Conservation (phyloP, 1,140 invertebrate species). For the Mactra quadrangularis region DNA sequence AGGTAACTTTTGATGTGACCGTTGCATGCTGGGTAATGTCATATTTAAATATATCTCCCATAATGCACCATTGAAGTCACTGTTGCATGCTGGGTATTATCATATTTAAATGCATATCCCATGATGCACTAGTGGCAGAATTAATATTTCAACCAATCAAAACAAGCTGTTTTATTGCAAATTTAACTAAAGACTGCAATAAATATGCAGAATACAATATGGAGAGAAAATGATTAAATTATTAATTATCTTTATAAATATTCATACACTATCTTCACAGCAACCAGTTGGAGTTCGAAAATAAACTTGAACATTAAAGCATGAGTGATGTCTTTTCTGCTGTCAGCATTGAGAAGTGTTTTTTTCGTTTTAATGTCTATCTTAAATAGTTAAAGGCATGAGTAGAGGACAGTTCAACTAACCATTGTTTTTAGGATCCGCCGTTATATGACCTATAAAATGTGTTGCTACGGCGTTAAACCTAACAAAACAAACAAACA, state of each 20-base stretch:
- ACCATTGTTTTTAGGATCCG: too few relatives aligned
- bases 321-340: too few relatives aligned
- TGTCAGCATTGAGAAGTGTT: too few relatives aligned
- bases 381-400: too few relatives aligned
- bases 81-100: slow-evolving; percentile 14
- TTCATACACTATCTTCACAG: slow-evolving; percentile 2
- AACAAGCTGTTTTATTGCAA: slow-evolving; percentile 36
- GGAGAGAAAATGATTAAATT: slow-evolving; percentile 4
- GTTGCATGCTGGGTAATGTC: slow-evolving; percentile 8
- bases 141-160: neutral
- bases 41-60: neutral
- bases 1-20: slow-evolving; percentile 26
- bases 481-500: too few relatives aligned
- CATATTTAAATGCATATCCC: neutral
- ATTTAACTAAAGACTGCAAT: slow-evolving; percentile 15
- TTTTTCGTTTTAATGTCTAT: too few relatives aligned
- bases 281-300: slow-evolving; percentile 22
- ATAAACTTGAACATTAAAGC: neutral
- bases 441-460: too few relatives aligned
- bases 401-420: too few relatives aligned
- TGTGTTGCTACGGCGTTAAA: too few relatives aligned
- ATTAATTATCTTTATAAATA: slow-evolving; percentile 16
- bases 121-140: neutral
- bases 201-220: slow-evolving; percentile 1
- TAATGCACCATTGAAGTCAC: neutral